Percentiles rank a stretch among this genome's conserved stretches.
Conservation (phyloP, 2,797 vertebrate species). For the Cyclura pinguis region DNA sequence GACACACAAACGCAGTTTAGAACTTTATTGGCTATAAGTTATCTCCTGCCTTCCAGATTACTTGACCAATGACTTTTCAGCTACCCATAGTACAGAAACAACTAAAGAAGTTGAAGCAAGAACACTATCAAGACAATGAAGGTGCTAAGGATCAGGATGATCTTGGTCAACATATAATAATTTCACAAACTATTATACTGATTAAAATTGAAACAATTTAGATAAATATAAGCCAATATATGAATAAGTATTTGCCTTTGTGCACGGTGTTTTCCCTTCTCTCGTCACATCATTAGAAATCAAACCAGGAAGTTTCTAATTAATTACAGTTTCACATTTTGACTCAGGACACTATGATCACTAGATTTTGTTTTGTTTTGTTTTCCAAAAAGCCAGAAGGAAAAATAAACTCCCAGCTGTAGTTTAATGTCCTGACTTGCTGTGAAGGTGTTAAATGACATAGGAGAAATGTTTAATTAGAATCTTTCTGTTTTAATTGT, state of each 20-base stretch:
- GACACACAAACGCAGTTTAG: not conserved
- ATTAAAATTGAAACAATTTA: not conserved
- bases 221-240: not conserved
- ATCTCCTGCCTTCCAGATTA: not conserved
- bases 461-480: no score
- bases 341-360: no score
- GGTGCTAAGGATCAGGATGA: not conserved
- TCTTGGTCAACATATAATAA: not conserved
- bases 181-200: not conserved
- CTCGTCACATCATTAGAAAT: not conserved
- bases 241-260: not conserved
- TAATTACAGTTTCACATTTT: not conserved
- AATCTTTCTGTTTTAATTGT: no score
- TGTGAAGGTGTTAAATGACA: not conserved
- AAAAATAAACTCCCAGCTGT: not conserved
- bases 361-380: no score
- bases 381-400: not conserved
- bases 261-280: not conserved
- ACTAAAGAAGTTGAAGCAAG: no score
- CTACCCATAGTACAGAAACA: not conserved
- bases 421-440: not conserved
- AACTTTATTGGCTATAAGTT: not conserved
- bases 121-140: not conserved
- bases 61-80: not conserved
- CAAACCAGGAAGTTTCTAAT: not conserved